Conservation (phyloP, 2,888 invertebrate genomes). For the Scaptomyza tumidula region DNA sequence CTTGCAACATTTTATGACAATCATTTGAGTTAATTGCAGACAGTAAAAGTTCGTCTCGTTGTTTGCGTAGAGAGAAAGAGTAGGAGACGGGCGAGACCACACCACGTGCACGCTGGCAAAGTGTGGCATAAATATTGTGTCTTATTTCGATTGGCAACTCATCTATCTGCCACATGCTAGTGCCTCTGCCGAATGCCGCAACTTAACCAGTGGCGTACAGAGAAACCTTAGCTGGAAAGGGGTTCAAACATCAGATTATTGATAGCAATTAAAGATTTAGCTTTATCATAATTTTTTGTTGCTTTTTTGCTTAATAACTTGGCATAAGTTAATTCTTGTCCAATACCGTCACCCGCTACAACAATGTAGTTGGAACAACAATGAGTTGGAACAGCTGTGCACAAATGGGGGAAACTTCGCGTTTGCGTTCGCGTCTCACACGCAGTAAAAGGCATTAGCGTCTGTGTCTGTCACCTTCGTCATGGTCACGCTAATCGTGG, state of each 20-base stretch:
- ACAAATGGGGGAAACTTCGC: constrained; percentile 12
- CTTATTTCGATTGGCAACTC: constrained; percentile 71
- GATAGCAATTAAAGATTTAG: neutral
- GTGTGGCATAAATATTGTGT: constrained; percentile 76
- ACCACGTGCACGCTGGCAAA: constrained; percentile 48
- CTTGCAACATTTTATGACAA: constrained; percentile 77
- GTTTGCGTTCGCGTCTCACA: constrained; percentile 16
- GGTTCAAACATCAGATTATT: neutral
- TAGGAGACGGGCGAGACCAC: constrained; percentile 56
- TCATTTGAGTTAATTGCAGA: constrained; percentile 78
- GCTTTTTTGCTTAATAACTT: neutral
- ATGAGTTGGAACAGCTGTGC: neutral
- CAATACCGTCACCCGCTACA: neutral
- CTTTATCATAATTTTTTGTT: neutral
- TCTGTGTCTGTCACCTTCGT: constrained; percentile 80
- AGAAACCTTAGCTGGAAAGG: neutral
- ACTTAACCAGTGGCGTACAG: neutral
- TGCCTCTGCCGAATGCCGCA: constrained; percentile 3
- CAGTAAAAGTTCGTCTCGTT: constrained; percentile 44
- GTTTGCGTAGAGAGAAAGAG: no score
- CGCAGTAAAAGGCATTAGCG: constrained; percentile 77
- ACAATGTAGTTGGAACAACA: neutral
- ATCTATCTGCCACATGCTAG: constrained; percentile 57
- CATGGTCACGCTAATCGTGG: constrained; percentile 80
- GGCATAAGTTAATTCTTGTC: neutral